Evolutionary conservation across 64 coral and sea anemone genomes (phyloP).

Genomic region (Stichodactyla helianthus): DNA sequence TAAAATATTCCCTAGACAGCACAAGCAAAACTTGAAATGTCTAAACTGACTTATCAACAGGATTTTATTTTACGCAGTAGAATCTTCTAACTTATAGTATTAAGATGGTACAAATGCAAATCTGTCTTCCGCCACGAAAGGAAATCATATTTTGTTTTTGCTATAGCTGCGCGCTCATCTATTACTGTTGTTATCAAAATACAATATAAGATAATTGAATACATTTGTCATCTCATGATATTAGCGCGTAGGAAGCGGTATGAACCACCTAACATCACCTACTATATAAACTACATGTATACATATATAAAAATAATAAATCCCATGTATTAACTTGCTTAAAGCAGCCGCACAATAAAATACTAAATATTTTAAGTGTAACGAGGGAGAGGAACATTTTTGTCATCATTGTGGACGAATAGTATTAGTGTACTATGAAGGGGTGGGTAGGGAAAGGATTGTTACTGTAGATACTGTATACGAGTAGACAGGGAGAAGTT

Average conservation of each 20-base stretch:
- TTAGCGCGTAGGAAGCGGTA: background rate
- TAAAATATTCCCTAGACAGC: background rate
- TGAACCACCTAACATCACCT: too few relatives aligned
- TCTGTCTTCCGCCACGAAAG: background rate
- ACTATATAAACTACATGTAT: too few relatives aligned
- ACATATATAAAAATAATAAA: too few relatives aligned
- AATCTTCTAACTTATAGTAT: background rate
- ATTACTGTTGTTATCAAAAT: constrained; percentile 1
- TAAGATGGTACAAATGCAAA: background rate
- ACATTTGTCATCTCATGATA: background rate
- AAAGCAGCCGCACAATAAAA: too few relatives aligned
- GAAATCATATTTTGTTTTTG: background rate
- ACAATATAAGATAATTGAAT: constrained; percentile 13
- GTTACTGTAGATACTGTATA: too few relatives aligned
- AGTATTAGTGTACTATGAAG: background rate
- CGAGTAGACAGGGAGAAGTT: background rate
- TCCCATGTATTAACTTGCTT: too few relatives aligned
- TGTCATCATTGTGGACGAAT: background rate
- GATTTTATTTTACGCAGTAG: background rate
- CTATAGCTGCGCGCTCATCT: background rate
- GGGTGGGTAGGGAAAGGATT: background rate
- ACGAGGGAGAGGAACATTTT: background rate
- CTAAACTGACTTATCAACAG: background rate
- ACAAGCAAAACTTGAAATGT: background rate
- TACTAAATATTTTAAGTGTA: too few relatives aligned